phyloP scores from a whole-genome alignment of 2,888 invertebrate species.

The Pharmacophagus antenor region DNA sequence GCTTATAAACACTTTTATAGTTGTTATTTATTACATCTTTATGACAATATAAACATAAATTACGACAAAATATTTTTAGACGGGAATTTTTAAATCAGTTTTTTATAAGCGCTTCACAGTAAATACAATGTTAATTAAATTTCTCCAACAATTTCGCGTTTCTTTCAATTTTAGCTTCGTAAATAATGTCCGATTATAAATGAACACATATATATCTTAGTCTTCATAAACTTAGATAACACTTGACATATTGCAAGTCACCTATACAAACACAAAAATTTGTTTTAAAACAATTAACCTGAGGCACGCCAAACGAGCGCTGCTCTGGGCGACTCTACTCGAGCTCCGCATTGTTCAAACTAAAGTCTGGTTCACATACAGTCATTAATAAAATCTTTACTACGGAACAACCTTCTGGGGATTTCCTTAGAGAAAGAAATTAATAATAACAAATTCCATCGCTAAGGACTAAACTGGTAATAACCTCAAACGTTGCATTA shows the following conservation, averaged over 20 bases:
- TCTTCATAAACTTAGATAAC: conserved; percentile 3
- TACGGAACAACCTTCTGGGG: conserved; percentile 54
- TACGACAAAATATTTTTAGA: neutral
- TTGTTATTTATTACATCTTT: neutral
- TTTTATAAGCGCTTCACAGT: neutral
- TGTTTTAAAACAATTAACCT: conserved; percentile 46
- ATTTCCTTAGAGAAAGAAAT: conserved; percentile 45
- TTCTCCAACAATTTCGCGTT: neutral
- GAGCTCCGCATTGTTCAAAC: conserved; percentile 71
- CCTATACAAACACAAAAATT: conserved; percentile 19
- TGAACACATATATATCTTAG: neutral
- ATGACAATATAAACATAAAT: neutral
- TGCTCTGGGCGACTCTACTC: conserved; percentile 65
- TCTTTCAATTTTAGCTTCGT: neutral
- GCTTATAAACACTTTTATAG: neutral
- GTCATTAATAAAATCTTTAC: conserved; percentile 47
- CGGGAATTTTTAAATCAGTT: neutral
- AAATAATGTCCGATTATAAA: neutral
- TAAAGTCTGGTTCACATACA: conserved; percentile 53
- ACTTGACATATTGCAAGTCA: conserved; percentile 8
- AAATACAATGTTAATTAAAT: neutral
- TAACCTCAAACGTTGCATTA: conserved; percentile 14
- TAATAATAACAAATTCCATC: conserved; percentile 22
- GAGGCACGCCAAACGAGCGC: conserved; percentile 58
- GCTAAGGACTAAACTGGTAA: conserved; percentile 8